A percentile compares a stretch with the other conserved stretches of the same genome.
Conservation (phyloP, 2,888 invertebrate species). For the Drosophila infuscata region DNA sequence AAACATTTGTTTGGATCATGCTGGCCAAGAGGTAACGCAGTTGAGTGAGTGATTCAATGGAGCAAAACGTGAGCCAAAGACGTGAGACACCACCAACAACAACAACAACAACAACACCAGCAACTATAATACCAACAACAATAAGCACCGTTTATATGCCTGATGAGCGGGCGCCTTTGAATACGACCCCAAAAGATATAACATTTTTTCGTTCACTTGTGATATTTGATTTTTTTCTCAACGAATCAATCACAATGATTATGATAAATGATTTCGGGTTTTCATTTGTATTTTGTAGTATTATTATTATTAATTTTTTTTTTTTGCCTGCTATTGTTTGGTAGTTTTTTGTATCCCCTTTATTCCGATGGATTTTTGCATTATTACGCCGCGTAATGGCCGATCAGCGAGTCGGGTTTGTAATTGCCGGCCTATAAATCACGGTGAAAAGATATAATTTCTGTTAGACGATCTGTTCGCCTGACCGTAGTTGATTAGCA, state of each 20-base stretch:
- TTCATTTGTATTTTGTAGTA: conserved; percentile 71
- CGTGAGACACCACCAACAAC: conserved; percentile 69
- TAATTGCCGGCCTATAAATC: conserved; percentile 78
- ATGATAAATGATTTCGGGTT: conserved; percentile 82
- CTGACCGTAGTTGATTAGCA: conserved; percentile 67
- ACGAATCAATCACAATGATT: conserved; percentile 84
- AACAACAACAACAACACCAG: conserved; percentile 22
- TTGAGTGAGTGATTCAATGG: conserved; percentile 73
- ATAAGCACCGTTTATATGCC: conserved; percentile 73
- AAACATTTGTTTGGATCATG: conserved; percentile 69
- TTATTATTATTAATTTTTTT: conserved; percentile 15
- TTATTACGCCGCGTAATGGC: conserved; percentile 72
- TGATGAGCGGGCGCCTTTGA: conserved; percentile 79
- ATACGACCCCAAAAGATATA: conserved; percentile 51
- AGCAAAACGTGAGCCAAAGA: conserved; percentile 76
- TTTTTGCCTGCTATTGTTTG: conserved; percentile 58
- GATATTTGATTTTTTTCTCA: conserved; percentile 73
- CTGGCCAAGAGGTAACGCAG: conserved; percentile 57
- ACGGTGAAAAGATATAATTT: conserved; percentile 75
- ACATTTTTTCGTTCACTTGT: conserved; percentile 62
- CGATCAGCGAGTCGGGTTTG: conserved; percentile 71
- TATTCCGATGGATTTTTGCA: conserved; percentile 57
- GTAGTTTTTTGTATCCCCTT: conserved; percentile 26
- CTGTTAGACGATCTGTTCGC: conserved; percentile 61
- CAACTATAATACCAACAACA: conserved; percentile 33